Conservation (phyloP, 2,113 vertebrate genomes). For the Melanerpes formicivorus region DNA sequence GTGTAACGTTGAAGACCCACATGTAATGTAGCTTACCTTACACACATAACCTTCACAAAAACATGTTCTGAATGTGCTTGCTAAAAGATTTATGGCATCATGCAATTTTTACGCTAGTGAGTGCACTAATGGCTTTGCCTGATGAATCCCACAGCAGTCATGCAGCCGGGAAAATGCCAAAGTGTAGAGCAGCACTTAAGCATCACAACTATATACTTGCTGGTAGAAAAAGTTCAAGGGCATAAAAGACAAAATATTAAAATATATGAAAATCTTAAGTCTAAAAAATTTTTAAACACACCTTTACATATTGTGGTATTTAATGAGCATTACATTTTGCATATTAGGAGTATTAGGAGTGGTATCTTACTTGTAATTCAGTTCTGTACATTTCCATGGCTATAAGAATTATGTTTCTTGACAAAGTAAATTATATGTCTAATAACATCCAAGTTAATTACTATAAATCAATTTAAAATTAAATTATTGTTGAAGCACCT, state of each 20-base stretch:
- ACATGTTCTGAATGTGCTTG: slow-evolving; percentile 78
- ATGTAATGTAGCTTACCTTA: slow-evolving; percentile 74
- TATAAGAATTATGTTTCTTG: not conserved
- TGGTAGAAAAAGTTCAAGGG: slow-evolving; percentile 37
- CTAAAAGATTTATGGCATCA: slow-evolving; percentile 92
- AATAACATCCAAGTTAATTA: not conserved
- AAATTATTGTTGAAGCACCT: not conserved
- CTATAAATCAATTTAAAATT: not conserved
- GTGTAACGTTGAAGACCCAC: slow-evolving; percentile 64
- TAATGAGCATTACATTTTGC: not conserved
- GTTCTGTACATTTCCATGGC: not conserved
- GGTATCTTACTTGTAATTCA: not conserved
- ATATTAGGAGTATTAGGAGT: not conserved
- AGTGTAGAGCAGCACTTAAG: slow-evolving; percentile 76
- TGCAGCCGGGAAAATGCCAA: slow-evolving; percentile 80
- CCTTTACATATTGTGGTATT: not conserved
- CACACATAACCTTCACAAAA: slow-evolving; percentile 76
- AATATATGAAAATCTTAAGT: not conserved
- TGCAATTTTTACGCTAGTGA: slow-evolving; percentile 90
- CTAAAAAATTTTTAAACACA: not conserved
- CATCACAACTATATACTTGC: not conserved
- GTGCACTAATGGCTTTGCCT: slow-evolving; percentile 89
- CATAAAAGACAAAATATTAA: slow-evolving; percentile 42
- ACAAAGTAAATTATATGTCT: not conserved
- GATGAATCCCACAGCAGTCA: slow-evolving; percentile 79